A percentile compares a stretch with the other conserved stretches of the same genome.
Conservation (phyloP, 2,797 vertebrate species). For the Ataeniobius toweri region DNA sequence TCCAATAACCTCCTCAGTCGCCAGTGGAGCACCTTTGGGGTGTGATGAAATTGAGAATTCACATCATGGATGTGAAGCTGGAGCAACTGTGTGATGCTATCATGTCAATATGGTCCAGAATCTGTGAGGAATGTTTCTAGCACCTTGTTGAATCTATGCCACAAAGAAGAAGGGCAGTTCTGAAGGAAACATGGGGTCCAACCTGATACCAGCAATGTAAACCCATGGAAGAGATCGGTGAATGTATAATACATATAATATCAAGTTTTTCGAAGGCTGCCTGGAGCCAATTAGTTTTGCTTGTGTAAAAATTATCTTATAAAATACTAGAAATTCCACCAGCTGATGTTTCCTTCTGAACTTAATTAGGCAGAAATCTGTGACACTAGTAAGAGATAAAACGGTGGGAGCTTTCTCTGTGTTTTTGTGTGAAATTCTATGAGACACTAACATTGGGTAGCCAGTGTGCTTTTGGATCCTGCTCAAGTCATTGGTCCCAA, state of each 20-base stretch:
- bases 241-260: background rate
- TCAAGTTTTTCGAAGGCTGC: background rate
- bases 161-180: background rate
- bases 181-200: background rate
- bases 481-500: constrained; percentile 15
- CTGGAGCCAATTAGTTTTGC: background rate
- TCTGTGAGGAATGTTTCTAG: background rate
- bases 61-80: too few relatives aligned
- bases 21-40: too few relatives aligned
- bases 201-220: background rate
- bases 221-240: background rate
- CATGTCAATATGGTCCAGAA: too few relatives aligned
- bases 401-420: constrained; percentile 8
- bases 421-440: constrained; percentile 11
- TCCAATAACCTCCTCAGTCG: too few relatives aligned
- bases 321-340: constrained; percentile 9
- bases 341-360: constrained; percentile 8
- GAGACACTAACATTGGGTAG: constrained; percentile 5
- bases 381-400: constrained; percentile 15
- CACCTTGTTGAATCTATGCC: background rate
- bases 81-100: too few relatives aligned
- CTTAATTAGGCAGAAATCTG: constrained; percentile 33
- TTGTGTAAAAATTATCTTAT: background rate
- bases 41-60: too few relatives aligned
- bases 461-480: constrained; percentile 7